These are phyloP conservation scores for Nymphicus hollandicus DNA, from an alignment of 2,113 vertebrate genomes.

Conservation along the genomic window DNA sequence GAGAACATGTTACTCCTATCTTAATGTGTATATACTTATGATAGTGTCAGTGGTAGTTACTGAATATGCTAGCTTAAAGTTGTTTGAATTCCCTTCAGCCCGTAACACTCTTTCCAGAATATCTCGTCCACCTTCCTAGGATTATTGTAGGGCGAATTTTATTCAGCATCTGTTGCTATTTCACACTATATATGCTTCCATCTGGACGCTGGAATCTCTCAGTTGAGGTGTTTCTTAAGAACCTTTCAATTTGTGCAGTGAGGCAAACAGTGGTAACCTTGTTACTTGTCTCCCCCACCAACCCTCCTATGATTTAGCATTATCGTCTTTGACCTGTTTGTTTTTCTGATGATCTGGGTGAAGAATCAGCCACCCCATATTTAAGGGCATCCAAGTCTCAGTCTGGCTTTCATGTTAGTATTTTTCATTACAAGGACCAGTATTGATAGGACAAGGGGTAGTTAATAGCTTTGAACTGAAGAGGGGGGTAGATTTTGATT, in stretches of 20 bases:
- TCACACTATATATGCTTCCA: neutral
- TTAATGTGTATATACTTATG: too few species aligned
- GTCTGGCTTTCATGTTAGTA: accelerated
- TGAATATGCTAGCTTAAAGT: neutral
- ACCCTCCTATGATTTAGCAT: too few species aligned
- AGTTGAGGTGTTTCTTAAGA: neutral
- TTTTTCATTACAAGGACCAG: neutral
- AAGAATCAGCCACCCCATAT: accelerated
- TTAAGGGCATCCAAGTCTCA: neutral
- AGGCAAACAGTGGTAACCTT: neutral
- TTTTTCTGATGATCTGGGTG: neutral
- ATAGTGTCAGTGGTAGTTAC: neutral
- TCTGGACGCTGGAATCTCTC: neutral
- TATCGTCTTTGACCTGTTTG: accelerated
- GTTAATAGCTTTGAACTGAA: neutral
- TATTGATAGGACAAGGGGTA: neutral
- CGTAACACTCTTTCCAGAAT: neutral
- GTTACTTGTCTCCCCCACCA: neutral
- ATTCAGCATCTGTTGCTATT: neutral
- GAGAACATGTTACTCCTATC: neutral
- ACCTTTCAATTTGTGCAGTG: neutral
- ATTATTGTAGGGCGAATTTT: neutral
- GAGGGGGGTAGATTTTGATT: neutral
- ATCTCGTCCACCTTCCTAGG: too few species aligned
- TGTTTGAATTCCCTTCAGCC: neutral